A percentile compares a stretch with the other conserved stretches of the same genome.
phyloP scores from a whole-genome alignment of 2,797 vertebrate species.

The Sitta carolinensis region DNA sequence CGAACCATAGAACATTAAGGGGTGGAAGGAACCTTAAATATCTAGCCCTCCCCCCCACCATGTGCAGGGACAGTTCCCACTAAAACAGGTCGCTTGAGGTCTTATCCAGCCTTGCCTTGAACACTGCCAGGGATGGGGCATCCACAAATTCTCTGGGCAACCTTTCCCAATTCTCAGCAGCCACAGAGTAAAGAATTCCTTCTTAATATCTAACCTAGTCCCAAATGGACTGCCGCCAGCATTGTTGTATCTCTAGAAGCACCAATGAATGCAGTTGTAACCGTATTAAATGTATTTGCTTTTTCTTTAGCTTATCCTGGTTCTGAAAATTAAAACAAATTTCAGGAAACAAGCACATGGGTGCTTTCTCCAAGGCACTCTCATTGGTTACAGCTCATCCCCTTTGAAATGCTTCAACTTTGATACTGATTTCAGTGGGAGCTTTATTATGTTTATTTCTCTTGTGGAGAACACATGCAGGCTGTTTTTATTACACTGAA shows the following conservation, averaged over 20 bases:
- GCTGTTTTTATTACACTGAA: not conserved
- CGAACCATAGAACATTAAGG: not conserved
- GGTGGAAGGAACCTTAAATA: not conserved
- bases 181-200: not conserved
- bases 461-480: not conserved
- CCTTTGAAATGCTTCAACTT: not conserved
- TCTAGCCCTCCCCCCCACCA: too few species aligned
- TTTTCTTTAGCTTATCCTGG: not conserved
- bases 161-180: not conserved
- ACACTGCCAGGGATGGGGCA: not conserved
- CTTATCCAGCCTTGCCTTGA: not conserved
- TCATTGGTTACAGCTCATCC: not conserved
- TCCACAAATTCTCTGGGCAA: not conserved
- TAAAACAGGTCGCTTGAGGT: not conserved
- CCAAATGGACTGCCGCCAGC: not conserved
- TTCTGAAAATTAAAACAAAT: not conserved
- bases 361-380: not conserved
- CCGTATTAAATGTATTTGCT: not conserved
- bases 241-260: not conserved
- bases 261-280: not conserved
- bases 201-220: not conserved
- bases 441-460: not conserved
- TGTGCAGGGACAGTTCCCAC: not conserved
- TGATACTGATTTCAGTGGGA: not conserved
- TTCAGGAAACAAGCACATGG: not conserved